Percentiles rank a stretch among this genome's conserved stretches.
Conservation (phyloP, 2,888 invertebrate species). For the Alloplasta piceator region DNA sequence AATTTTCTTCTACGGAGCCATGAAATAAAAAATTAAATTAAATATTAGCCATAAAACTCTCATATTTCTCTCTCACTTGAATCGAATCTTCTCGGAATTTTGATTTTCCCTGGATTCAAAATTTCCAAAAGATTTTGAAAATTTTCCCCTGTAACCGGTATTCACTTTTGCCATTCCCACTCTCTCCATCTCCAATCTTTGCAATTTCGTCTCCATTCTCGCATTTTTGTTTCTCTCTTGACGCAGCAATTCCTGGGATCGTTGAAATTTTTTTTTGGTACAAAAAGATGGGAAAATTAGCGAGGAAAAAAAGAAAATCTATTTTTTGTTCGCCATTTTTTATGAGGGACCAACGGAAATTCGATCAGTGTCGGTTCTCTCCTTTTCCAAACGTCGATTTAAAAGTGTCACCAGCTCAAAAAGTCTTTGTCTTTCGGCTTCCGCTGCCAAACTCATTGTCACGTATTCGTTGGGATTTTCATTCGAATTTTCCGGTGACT, state of each 20-base stretch:
- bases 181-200: conserved; percentile 85
- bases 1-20: background rate
- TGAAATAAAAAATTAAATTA: no score
- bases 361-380: conserved; percentile 81
- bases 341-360: conserved; percentile 67
- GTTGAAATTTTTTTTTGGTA: background rate
- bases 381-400: conserved; percentile 86
- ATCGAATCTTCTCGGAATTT: conserved; percentile 78
- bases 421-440: conserved; percentile 87
- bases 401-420: conserved; percentile 86
- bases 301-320: background rate
- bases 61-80: conserved; percentile 72
- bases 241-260: conserved; percentile 78
- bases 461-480: conserved; percentile 76
- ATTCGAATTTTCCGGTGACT: conserved; percentile 57
- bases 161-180: conserved; percentile 80
- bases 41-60: background rate
- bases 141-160: conserved; percentile 78
- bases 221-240: conserved; percentile 85
- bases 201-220: conserved; percentile 85
- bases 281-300: background rate
- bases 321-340: background rate
- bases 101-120: conserved; percentile 80
- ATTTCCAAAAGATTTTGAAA: conserved; percentile 66
- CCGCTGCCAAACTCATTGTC: conserved; percentile 85